These are phyloP conservation scores for Trissonchulus sp. DNA, from an alignment of 2,888 invertebrate genomes.

Conservation along the genomic window DNA sequence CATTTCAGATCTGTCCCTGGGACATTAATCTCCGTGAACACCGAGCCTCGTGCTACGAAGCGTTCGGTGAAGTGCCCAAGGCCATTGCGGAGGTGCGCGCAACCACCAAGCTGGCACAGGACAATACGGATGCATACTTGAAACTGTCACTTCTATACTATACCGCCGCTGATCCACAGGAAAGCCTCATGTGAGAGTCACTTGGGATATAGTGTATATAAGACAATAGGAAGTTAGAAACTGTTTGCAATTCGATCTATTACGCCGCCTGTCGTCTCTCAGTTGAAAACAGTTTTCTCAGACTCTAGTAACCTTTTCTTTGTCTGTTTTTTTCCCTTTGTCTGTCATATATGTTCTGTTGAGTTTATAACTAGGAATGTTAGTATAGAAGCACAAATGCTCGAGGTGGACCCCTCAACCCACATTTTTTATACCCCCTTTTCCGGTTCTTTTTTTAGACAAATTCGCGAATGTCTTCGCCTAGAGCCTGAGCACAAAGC, in stretches of 20 bases:
- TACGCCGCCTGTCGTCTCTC: too few species aligned
- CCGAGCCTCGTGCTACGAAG: slow-evolving; percentile 76
- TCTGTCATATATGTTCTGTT: too few species aligned
- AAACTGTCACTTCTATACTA: slow-evolving; percentile 79
- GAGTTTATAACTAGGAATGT: too few species aligned
- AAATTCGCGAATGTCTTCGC: slow-evolving; percentile 91
- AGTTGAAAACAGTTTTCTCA: too few species aligned
- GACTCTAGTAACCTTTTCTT: too few species aligned
- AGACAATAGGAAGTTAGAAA: too few species aligned
- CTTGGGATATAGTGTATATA: too few species aligned
- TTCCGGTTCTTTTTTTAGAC: slow-evolving; percentile 60
- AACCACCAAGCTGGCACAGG: slow-evolving; percentile 79
- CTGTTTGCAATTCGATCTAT: too few species aligned
- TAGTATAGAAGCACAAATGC: too few species aligned
- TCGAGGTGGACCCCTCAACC: too few species aligned
- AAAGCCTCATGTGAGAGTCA: slow-evolving; percentile 74
- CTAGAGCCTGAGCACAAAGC: slow-evolving; percentile 94
- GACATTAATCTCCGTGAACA: slow-evolving; percentile 72
- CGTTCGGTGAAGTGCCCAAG: slow-evolving; percentile 69
- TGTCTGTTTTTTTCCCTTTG: too few species aligned
- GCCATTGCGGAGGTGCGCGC: slow-evolving; percentile 85
- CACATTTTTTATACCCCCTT: too few species aligned
- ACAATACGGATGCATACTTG: slow-evolving; percentile 79
- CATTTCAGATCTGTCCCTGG: slow-evolving; percentile 72
- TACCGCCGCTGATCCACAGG: slow-evolving; percentile 80